phyloP scores from a whole-genome alignment of 2,797 vertebrate species.

The Centroberyx gerrardi region DNA sequence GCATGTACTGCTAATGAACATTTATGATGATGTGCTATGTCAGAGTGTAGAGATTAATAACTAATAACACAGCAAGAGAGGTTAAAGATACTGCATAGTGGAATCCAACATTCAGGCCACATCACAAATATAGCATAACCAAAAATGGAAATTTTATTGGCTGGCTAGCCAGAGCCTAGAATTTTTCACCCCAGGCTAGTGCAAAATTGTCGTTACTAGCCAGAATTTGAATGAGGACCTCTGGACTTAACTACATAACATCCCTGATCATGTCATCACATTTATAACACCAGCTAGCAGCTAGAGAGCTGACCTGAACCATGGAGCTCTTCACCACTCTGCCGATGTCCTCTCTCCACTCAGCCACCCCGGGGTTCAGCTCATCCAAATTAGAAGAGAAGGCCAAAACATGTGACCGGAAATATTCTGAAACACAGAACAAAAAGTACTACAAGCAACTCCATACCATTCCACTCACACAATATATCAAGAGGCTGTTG shows the following conservation, averaged over 20 bases:
- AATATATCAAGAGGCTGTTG: neutral
- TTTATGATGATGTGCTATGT: conserved; percentile 42
- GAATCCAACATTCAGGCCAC: conserved; percentile 17
- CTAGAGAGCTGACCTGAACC: conserved; percentile 87
- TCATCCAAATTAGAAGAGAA: conserved; percentile 94
- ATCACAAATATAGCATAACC: conserved; percentile 41
- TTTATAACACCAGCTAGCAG: conserved; percentile 19
- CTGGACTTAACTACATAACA: conserved; percentile 14
- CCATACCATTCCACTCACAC: neutral
- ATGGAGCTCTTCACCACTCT: conserved; percentile 90
- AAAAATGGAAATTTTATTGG: conserved; percentile 35
- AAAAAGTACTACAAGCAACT: neutral
- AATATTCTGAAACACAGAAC: conserved; percentile 88
- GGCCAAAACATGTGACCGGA: conserved; percentile 89
- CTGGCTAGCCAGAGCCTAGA: conserved; percentile 17
- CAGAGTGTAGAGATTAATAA: conserved; percentile 35
- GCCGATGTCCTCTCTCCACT: conserved; percentile 93
- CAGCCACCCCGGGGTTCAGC: conserved; percentile 92
- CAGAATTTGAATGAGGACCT: conserved; percentile 35
- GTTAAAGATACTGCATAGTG: conserved; percentile 45
- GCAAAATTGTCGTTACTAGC: conserved; percentile 37
- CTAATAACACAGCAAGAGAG: conserved; percentile 60
- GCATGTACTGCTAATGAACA: conserved; percentile 40
- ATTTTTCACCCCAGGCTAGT: conserved; percentile 19
- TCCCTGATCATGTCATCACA: conserved; percentile 11